phyloP scores from a whole-genome alignment of 2,888 invertebrate species.

The Falcaria lacertinaria region DNA sequence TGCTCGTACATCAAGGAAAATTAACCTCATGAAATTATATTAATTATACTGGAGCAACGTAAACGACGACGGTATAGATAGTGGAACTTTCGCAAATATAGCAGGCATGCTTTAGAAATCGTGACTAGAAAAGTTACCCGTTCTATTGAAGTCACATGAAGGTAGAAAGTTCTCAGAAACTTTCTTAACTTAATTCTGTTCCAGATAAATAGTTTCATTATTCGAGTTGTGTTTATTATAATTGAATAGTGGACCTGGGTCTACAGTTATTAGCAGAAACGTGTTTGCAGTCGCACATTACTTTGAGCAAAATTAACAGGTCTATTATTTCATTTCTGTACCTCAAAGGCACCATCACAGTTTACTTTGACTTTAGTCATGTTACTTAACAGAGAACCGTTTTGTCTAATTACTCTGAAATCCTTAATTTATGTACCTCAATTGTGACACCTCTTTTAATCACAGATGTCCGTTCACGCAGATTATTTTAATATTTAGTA shows the following conservation, averaged over 20 bases:
- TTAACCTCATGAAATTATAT: neutral
- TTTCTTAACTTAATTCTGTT: neutral
- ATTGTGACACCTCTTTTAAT: too few relatives aligned
- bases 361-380: neutral
- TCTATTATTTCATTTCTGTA: slow-evolving; percentile 4
- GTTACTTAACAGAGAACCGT: too few relatives aligned
- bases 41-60: neutral
- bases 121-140: neutral
- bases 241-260: neutral
- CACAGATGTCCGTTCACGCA: too few relatives aligned
- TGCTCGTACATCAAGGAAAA: neutral
- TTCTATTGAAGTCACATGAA: slow-evolving; percentile 1
- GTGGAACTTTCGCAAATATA: slow-evolving; percentile 8
- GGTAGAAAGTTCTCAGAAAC: neutral
- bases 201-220: neutral
- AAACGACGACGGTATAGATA: neutral
- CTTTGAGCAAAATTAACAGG: slow-evolving; percentile 4
- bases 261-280: neutral
- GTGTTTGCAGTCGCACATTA: slow-evolving; percentile 2
- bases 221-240: slow-evolving; percentile 2
- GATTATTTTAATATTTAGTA: too few relatives aligned
- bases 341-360: slow-evolving; percentile 3
- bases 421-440: too few relatives aligned
- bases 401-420: too few relatives aligned
- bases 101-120: neutral